Base-by-base conservation (phyloP, 2,797 vertebrate species). In the Rallus crepitans region DNA sequence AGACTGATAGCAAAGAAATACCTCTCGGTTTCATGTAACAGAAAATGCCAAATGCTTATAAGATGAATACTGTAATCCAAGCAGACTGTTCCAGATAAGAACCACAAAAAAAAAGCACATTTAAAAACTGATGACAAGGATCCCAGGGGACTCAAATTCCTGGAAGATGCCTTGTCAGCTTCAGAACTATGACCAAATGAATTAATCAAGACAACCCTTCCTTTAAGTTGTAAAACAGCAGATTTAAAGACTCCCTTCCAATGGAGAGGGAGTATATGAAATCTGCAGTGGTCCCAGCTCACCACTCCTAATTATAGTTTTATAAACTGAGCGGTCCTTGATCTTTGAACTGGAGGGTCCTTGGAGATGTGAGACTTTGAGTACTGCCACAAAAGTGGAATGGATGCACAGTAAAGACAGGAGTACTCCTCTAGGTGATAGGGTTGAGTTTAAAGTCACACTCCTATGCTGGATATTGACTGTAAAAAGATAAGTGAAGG, bases 221-320 rank as follows among this genome's bases (percentile, higher is more conserved):
- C 82, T 92, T 94, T 86, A 93, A 97, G 96, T 93, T 97, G 96
- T 98, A 98, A 98, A 98, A n/a, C 18, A 91, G 89, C 88, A 98
- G 97, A 98, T 98, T 98, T 98, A 98, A 97, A 92, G 96, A 98
- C 98, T 98, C 95, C 80, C 77, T 96, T 95, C 96, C 98, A 96
- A 77, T 83, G 87, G 87, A 94, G 65, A 95, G 48, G 82, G 79
- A 98, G 98, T 98, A 95, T 68, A 98, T 98, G 98, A 98, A 98
- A 97, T 85, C 95, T 83, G 94, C 96, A 95, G 55, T 87, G 85
- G 96, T 97, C 97, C 97, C 96, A 97, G 94, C 89, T 98, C 96
- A 95, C 89, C 80, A 64, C 89, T 96, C 94, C 97, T 98, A 98
- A 98, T 97, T 97, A 92, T 52, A 89, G 13, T 95, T 97, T 97